Evolutionary conservation across 2,888 invertebrate genomes (phyloP), one percentile per base, ranked within the genome.

Genomic region (Pterostichus madidus): DNA sequence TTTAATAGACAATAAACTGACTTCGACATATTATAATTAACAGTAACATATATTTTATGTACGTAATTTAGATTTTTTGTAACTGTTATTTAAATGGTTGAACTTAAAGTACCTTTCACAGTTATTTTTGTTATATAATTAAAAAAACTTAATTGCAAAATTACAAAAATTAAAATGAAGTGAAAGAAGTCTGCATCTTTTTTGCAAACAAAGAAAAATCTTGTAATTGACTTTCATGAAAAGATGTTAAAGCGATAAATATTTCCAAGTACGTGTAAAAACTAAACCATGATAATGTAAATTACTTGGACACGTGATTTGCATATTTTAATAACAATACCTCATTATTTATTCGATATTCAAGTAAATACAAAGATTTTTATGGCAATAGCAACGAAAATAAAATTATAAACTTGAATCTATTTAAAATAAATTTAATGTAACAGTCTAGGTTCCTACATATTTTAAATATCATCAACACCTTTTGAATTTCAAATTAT

Each of bases 161-260:
- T 59, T 59, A 1, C 24, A 5, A n/a, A 53, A 15, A 24, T 24
- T 24, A 24, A 15, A 53, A 59, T 11, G 11, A 59, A 31, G 31
- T 59, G 31, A 59, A 59, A 59, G 11, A 5, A 31, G 10, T 59
- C 31, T 59, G 17, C 56, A 59, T 17, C 7, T 31, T 59, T 17
- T 24, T 59, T 59, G 24, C 59, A 59, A 59, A 53, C 39, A 5
- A 35, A 35, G 6, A 3, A 35, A 35, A 35, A 35, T 35, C 35
- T 35, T 35, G 35, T 5, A 35, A 35, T 35, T 35, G 3, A 35
- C n/a, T 46, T 46, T 46, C n/a, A 49, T 49, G 5, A 11, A 49
- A 5, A 49, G n/a, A 10, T 59, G 59, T 59, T 6, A 49, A 49
- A 59, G 59, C 31, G 31, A 59, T 59, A 59, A 59, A 59, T 59